Conservation (phyloP, 2,797 vertebrate genomes). For the Pangasius sanitwongsei region DNA sequence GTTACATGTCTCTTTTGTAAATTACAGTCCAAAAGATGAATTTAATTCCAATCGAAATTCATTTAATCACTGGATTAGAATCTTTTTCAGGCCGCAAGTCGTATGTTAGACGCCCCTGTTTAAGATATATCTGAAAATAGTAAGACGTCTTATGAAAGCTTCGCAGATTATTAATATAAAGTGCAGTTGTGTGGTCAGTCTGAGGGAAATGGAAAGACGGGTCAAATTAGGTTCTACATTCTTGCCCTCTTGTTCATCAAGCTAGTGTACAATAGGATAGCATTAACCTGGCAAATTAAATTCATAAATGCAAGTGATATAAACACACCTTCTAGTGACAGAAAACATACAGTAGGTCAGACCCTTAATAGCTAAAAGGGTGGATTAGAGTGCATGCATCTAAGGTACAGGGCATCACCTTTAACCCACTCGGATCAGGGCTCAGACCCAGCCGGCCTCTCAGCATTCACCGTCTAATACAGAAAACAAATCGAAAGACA, state of each 20-base stretch:
- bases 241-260: not conserved
- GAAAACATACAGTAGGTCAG: not conserved
- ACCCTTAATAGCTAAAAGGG: conserved; percentile 16
- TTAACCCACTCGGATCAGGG: conserved; percentile 60
- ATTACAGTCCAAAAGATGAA: not conserved
- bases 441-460: conserved; percentile 28
- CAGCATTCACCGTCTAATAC: conserved; percentile 60
- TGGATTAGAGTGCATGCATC: conserved; percentile 29
- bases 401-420: conserved; percentile 48
- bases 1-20: not conserved
- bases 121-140: not conserved
- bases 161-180: not conserved
- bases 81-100: not conserved
- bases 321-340: not conserved
- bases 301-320: not conserved
- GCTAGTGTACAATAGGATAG: not conserved
- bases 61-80: not conserved
- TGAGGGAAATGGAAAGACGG: not conserved
- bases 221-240: not conserved
- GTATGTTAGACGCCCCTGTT: not conserved
- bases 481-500: conserved; percentile 74
- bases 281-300: not conserved
- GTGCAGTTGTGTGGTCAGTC: not conserved
- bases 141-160: not conserved
- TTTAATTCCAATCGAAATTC: not conserved